Evolutionary conservation across 2,113 vertebrate genomes (phyloP).

Genomic region (Cryptomyrus ogoouensis): DNA sequence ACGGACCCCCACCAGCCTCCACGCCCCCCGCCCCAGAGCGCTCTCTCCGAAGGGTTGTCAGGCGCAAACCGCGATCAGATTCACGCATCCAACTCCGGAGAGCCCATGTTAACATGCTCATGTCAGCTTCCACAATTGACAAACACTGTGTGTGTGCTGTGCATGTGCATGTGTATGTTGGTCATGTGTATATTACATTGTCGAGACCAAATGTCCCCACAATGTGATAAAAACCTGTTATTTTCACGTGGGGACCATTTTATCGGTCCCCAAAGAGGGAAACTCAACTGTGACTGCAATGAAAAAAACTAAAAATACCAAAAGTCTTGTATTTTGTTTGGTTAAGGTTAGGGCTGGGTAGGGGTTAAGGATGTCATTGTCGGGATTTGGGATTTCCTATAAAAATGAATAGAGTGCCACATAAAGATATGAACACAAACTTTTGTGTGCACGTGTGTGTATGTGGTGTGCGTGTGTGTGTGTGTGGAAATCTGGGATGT

Average conservation of each 20-base stretch:
- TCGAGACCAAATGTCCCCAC: not conserved
- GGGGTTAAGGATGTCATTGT: not conserved
- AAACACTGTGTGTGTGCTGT: not conserved
- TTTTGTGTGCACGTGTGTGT: not conserved
- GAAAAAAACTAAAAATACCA: not conserved
- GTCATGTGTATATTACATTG: no score
- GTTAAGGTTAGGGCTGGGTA: not conserved
- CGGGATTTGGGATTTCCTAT: not conserved
- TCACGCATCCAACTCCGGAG: not conserved
- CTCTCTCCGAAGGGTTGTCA: not conserved
- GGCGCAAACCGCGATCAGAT: not conserved
- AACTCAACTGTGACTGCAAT: not conserved
- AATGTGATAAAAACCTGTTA: not conserved
- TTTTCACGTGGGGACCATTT: not conserved
- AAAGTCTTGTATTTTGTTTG: not conserved
- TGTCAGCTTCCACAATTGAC: not conserved
- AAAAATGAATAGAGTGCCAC: not conserved
- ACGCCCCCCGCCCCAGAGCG: not conserved
- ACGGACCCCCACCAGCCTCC: not conserved
- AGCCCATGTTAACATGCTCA: not conserved
- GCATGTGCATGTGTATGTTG: not conserved
- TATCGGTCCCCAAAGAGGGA: not conserved
- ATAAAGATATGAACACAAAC: not conserved
- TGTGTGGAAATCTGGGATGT: not conserved
- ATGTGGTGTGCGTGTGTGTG: not conserved